Base-by-base conservation (phyloP, 2,797 vertebrate genomes). In the Atherinosoma microstoma region DNA sequence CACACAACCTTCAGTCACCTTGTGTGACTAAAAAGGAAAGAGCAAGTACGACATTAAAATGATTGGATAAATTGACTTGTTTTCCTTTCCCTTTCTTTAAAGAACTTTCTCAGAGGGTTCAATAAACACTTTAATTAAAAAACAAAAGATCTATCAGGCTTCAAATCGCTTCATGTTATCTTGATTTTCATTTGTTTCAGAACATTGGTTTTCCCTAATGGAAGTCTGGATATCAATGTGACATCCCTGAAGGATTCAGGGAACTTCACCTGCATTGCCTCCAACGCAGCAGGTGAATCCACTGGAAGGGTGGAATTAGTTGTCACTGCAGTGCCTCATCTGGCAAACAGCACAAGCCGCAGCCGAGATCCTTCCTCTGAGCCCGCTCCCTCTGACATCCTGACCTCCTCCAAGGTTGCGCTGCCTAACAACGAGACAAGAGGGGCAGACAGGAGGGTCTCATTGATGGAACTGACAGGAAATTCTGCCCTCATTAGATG, bases 221-320 rank as follows among this genome's bases (percentile, higher is more conserved):
- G 95, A 58, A 95, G 94, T 70, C 84, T 96, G 80, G 95, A 95
- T 54, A 95, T 96, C 74, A 91, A 94, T 6, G 92, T 93, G 5
- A 94, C 94, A 20, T 88, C 93, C 1, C 76, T 94, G 49, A 95
- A 95, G 70, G 95, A 96, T 79, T 94, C 93, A 0, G 95, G 95
- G 32, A 92, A 92, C 77, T 96, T 95, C 82, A 95, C 95, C 30
- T 96, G 95, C 87, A 95, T 95, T 3, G 94, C 95, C 40, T 95
- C 95, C 24, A 96, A 96, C 0, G 94, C 95, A 0, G 95, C 95
- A 1, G 95, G 95, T 5, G 94, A 95, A 82, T 94, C 95, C 24
- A 94, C 95, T 0, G 95, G 94, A 38, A 91, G 91, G 49, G 93
- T 95, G 79, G 94, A 95, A 84, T 85, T 96, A 24, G 86, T 94